Base-by-base conservation (phyloP, 2,888 invertebrate species). In the Epinotia ramella region DNA sequence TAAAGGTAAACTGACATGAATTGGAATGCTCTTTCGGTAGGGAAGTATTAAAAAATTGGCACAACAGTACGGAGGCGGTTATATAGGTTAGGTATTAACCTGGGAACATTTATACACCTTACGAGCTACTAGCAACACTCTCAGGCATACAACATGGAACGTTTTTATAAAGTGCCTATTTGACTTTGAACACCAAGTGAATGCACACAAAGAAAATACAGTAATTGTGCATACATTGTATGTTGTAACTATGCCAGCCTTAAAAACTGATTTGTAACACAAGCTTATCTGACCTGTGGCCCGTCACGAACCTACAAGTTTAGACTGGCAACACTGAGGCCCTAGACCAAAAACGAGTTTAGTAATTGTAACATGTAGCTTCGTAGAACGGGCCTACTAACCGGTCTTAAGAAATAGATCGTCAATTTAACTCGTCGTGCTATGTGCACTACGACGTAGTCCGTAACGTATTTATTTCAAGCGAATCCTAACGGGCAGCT, bases 41-140 rank as follows among this genome's bases (percentile, higher is more conserved):
- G 80, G 80, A 81, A 79, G 81, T 78, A 81, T 85, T 84, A 82
- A 85, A 87, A 87, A 87, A 88, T 90, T 90, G 90, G 91, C 90
- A 90, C 89, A 90, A 85, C 86, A 69, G 73, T 76, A 65, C 67
- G 72, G 78, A 81, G 79, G 90, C 90, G 90, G 84, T 78, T 76
- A 80, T 78, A 72, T 72, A 40, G 59, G 79, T 80, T 78, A 77
- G 80, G 80, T 81, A 78, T 79, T 81, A 87, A 86, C 81, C 86
- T 86, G 85, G 86, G 87, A 88, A 88, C 87, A 86, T 85, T 86
- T 88, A 85, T 85, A 89, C 84, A 86, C 65, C 86, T 87, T 89
- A 88, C 73, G 81, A 81, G 78, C 85, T 87, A 87, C 56, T 79
- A 83, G 84, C 86, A 84, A 87, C 85, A 85, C 79, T 80, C 78